Conservation (phyloP, 2,113 vertebrate species). For the Xiphophorus couchianus region DNA sequence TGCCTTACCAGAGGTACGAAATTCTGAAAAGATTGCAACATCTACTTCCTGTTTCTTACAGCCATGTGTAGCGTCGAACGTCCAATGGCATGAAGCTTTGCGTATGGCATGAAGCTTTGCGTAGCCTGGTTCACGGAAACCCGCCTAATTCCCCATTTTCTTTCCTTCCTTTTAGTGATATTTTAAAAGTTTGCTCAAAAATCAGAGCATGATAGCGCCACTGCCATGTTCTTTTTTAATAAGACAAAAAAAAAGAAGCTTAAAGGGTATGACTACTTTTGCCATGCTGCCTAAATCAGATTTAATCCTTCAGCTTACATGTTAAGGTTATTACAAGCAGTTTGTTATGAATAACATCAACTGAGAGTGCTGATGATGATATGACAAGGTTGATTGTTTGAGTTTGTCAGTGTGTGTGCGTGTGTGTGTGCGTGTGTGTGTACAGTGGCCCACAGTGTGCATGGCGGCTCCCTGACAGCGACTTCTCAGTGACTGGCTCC, state of each 20-base stretch:
- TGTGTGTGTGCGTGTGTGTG: constrained; percentile 6
- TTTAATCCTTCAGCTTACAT: background rate
- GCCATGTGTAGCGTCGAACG: no score
- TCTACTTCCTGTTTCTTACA: no score
- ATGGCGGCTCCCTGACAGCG: constrained; percentile 61
- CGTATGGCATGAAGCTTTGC: no score
- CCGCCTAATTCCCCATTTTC: no score
- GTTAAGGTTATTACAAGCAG: background rate
- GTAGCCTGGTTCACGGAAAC: no score
- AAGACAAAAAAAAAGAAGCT: background rate
- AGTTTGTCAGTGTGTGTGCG: background rate
- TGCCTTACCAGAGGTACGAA: no score
- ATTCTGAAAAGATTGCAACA: no score
- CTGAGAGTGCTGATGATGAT: background rate
- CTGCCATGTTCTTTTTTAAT: background rate
- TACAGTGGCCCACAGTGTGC: constrained; percentile 43
- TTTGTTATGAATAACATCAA: background rate
- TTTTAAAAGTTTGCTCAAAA: no score
- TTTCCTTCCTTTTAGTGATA: no score
- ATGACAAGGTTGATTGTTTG: constrained; percentile 6
- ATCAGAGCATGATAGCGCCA: no score
- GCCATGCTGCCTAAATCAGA: background rate
- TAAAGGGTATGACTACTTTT: no score
- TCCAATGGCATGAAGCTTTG: no score
- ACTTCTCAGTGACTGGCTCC: constrained; percentile 72